Evolutionary conservation across 1,140 invertebrate genomes (phyloP).

Genomic region (Adelges cooleyi): DNA sequence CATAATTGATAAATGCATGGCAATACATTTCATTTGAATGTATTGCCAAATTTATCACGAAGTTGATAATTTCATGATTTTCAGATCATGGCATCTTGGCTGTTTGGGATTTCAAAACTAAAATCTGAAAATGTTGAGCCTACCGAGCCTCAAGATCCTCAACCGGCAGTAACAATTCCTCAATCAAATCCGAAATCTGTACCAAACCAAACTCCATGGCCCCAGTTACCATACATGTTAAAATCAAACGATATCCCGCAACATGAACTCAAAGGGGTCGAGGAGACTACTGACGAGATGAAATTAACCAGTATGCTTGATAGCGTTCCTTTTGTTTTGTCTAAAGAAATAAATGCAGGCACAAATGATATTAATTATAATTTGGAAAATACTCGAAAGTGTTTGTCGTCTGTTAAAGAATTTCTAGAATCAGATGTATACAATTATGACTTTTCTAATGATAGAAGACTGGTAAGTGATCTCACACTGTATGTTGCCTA

Average conservation of each 20-base stretch:
- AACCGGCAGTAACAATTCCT: not conserved
- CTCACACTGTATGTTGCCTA: not conserved
- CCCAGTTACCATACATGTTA: not conserved
- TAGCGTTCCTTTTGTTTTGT: conserved; percentile 4
- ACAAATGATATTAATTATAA: not conserved
- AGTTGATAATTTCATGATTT: too few species aligned
- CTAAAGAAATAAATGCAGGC: not conserved
- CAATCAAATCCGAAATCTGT: not conserved
- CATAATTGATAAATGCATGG: too few species aligned
- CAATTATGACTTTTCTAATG: conserved; percentile 23
- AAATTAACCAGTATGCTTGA: conserved; percentile 2
- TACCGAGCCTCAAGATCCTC: not conserved
- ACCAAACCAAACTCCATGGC: not conserved
- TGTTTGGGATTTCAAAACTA: conserved; percentile 13
- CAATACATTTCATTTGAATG: too few species aligned
- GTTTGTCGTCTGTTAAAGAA: not conserved
- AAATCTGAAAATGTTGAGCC: not conserved
- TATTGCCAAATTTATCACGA: too few species aligned
- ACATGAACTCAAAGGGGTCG: not conserved
- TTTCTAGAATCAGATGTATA: not conserved
- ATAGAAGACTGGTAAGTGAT: not conserved
- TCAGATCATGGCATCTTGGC: conserved; percentile 16
- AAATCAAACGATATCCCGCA: not conserved
- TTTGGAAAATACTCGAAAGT: not conserved
- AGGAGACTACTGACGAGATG: not conserved